Percentiles rank a stretch among this genome's conserved stretches.
Conservation (phyloP, 2,888 invertebrate genomes). For the Zhuqinia jingwanae region DNA sequence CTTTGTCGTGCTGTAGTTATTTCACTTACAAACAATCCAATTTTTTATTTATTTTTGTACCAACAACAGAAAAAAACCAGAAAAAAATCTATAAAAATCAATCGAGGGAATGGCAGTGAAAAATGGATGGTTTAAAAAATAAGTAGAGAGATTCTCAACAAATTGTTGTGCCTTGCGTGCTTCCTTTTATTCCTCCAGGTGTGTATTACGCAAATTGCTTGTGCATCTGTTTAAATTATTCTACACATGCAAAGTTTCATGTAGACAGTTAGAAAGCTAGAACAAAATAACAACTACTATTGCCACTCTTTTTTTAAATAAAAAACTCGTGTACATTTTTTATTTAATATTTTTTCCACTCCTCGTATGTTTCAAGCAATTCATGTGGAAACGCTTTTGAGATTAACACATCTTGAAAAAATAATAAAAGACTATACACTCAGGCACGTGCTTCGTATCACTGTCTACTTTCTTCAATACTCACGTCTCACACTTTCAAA, state of each 20-base stretch:
- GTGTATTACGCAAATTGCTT: too few relatives aligned
- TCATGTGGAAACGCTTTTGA: neutral
- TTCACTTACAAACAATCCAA: slow-evolving; percentile 57
- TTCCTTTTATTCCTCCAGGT: too few relatives aligned
- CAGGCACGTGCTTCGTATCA: neutral
- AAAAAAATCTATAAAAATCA: slow-evolving; percentile 73
- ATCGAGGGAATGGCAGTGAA: slow-evolving; percentile 67
- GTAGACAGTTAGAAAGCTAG: too few relatives aligned
- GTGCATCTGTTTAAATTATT: too few relatives aligned
- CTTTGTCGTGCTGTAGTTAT: slow-evolving; percentile 13
- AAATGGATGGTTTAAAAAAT: slow-evolving; percentile 52
- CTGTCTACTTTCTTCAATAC: too few relatives aligned
- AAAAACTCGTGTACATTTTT: neutral
- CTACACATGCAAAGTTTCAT: too few relatives aligned
- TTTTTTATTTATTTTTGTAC: slow-evolving; percentile 9
- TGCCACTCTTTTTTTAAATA: too few relatives aligned
- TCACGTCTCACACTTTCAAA: neutral
- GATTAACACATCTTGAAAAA: too few relatives aligned
- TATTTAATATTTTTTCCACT: neutral
- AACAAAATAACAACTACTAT: too few relatives aligned
- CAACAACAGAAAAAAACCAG: neutral
- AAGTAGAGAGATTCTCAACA: neutral
- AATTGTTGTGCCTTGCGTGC: neutral
- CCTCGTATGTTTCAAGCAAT: neutral
- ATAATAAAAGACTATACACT: neutral